Conservation (phyloP, 2,888 invertebrate genomes). For the Leptopterna dolabrata region DNA sequence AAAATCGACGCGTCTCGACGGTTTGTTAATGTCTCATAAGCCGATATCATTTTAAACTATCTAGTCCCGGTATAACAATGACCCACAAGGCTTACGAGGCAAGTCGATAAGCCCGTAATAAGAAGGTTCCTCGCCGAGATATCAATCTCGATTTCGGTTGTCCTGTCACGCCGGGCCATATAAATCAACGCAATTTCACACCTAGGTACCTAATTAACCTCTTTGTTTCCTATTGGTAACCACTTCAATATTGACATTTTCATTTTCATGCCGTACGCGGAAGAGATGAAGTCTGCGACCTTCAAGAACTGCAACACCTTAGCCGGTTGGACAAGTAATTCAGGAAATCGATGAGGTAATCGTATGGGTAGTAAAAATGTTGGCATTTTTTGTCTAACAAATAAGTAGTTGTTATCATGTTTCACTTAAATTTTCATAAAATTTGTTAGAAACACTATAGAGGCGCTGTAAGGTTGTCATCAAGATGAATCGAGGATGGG, state of each 20-base stretch:
- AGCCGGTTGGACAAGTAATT: neutral
- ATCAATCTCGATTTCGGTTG: neutral
- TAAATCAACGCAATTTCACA: constrained; percentile 1
- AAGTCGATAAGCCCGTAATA: neutral
- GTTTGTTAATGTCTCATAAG: neutral
- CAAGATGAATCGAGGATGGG: too few species aligned
- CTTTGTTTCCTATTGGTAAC: neutral
- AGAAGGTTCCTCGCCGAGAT: neutral
- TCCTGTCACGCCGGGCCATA: neutral
- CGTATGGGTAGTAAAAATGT: neutral
- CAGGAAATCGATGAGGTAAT: neutral
- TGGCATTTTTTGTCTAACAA: too few species aligned
- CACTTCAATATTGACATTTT: neutral
- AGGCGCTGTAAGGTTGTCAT: too few species aligned
- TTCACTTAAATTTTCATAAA: too few species aligned
- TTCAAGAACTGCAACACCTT: neutral
- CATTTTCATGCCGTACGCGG: neutral
- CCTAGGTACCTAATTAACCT: neutral
- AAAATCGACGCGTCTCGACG: too few species aligned
- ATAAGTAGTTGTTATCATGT: too few species aligned
- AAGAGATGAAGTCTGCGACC: neutral
- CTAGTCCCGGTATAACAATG: neutral
- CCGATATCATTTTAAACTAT: neutral
- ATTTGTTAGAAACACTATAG: neutral
- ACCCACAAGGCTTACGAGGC: neutral